Base-by-base conservation (phyloP, 2,113 vertebrate genomes). In the Promerops cafer region DNA sequence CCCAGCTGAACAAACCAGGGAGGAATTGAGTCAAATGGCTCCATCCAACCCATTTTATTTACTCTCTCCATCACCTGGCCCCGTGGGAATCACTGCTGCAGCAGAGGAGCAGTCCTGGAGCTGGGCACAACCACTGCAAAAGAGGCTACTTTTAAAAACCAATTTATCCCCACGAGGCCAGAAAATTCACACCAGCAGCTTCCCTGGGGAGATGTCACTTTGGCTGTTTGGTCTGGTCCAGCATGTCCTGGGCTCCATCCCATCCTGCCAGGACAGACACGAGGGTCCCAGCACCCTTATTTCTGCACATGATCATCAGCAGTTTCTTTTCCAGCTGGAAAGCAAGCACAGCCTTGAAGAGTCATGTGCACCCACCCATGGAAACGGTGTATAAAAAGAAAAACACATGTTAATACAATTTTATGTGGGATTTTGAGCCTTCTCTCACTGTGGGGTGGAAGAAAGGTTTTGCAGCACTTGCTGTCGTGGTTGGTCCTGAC, bases 341-440 rank as follows among this genome's bases (percentile, higher is more conserved):
- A 50, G 16, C 33, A n/a, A 75, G 61, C 19, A 5, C 35, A 42
- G 83, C 27, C 16, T 40, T 31, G 28, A 26, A 61, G n/a, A 61
- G 8, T 10, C 23, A 6, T 0, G 1, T 23, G 20, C 28, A 45
- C 31, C 11, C 17, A 20, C 14, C 47, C 13, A 0, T 30, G 35
- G 49, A 44, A 52, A 12, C 0, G 0, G 10, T 21, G 10, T 54
- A 16, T 30, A 10, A 30, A 57, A 68, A 83, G 21, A 27, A 70
- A 70, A 74, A 49, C n/a, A 4, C 5, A 2, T 50, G 85, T 69
- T 39, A 65, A 40, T 26, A 13, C 37, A 24, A 6, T 23, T 37
- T 80, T 3, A 4, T 0, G 2, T 57, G 71, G 59, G 54, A 53
- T 72, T 83, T 95, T 59, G 40, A 61, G 54, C 63, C 11, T 44